phyloP scores from a whole-genome alignment of 2,113 vertebrate species.

The Ondatra zibethicus region DNA sequence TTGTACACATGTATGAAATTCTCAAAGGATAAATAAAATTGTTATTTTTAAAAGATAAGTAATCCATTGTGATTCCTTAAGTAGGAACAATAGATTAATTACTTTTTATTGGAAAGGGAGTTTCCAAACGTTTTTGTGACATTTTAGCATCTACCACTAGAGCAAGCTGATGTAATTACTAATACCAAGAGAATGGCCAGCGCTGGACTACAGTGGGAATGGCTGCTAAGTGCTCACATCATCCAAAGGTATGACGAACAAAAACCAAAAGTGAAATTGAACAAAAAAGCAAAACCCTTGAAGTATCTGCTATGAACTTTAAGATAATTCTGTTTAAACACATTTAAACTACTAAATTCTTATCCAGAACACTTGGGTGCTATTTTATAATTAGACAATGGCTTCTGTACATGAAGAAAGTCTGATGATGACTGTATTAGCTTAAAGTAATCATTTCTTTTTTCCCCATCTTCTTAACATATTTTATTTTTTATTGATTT shows the following conservation, averaged over 20 bases:
- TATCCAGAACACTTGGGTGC: constrained; percentile 4
- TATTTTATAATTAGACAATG: neutral
- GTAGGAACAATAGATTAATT: neutral
- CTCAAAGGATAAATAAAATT: neutral
- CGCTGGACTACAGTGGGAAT: neutral
- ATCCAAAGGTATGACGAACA: neutral
- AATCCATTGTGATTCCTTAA: neutral
- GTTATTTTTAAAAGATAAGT: constrained; percentile 3
- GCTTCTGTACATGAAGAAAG: neutral
- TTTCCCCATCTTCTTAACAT: too few relatives aligned
- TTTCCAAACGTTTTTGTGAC: constrained; percentile 38
- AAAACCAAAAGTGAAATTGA: constrained; percentile 14
- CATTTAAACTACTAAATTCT: constrained; percentile 46
- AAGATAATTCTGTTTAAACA: constrained; percentile 25
- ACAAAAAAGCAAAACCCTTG: neutral
- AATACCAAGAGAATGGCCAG: neutral
- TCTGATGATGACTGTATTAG: constrained; percentile 1
- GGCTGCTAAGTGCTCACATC: neutral
- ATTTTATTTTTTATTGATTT: too few relatives aligned
- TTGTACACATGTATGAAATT: neutral
- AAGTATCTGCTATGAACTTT: constrained; percentile 29
- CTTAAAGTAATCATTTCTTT: neutral
- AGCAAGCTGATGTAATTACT: constrained; percentile 5
- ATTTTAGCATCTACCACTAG: neutral
- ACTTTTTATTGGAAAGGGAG: neutral